A percentile compares a stretch with the other conserved stretches of the same genome.
Evolutionary conservation across 2,113 vertebrate genomes (phyloP).

Genomic region (Labeo rohita): DNA sequence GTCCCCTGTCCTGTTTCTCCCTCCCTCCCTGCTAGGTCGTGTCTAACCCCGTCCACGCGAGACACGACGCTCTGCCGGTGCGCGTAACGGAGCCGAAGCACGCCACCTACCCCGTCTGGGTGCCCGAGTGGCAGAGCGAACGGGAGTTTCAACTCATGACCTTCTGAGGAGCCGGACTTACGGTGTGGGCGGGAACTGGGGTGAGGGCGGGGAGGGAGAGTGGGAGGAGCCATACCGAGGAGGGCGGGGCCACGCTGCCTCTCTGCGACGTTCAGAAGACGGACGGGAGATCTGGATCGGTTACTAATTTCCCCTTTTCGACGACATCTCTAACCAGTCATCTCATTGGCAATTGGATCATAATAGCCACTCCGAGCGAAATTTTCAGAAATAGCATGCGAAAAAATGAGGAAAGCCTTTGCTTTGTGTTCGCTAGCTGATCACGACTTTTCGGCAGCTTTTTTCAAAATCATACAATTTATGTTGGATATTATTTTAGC

Average conservation of each 20-base stretch:
- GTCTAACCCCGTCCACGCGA: conserved; percentile 82
- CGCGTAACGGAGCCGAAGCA: conserved; percentile 83
- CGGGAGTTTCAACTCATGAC: conserved; percentile 86
- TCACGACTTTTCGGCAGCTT: conserved; percentile 1
- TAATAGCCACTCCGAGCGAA: neutral
- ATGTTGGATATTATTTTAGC: conserved; percentile 32
- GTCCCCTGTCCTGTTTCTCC: conserved; percentile 76
- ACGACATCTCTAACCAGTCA: neutral
- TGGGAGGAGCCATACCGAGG: conserved; percentile 2
- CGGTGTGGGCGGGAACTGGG: conserved; percentile 29
- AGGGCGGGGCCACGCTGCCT: conserved; percentile 16
- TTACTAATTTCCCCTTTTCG: neutral
- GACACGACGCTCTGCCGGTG: conserved; percentile 77
- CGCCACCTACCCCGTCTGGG: conserved; percentile 84
- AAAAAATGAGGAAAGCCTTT: conserved; percentile 30
- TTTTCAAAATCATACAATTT: neutral
- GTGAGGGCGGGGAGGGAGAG: conserved; percentile 55
- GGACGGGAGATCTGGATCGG: conserved; percentile 17
- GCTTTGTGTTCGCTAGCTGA: conserved; percentile 10
- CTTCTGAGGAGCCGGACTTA: conserved; percentile 78
- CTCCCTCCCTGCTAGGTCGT: conserved; percentile 83
- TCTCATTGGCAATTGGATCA: conserved; percentile 23
- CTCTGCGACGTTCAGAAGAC: neutral
- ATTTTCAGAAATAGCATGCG: conserved; percentile 14
- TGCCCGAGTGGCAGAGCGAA: conserved; percentile 82